Conservation (phyloP, 2,797 vertebrate species). For the Pipistrellus kuhlii region DNA sequence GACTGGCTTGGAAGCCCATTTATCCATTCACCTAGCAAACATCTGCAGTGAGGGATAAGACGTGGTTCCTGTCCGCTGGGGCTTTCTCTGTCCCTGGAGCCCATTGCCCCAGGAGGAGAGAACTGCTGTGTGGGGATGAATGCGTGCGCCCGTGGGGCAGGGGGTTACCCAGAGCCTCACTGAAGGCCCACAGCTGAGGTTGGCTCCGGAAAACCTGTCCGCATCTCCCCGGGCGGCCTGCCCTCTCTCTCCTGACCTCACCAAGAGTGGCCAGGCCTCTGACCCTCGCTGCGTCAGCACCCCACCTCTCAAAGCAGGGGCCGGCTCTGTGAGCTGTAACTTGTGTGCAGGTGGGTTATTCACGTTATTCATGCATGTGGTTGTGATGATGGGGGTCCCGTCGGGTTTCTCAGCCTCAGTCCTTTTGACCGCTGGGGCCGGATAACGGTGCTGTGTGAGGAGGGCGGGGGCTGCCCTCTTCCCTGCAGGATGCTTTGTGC, state of each 20-base stretch:
- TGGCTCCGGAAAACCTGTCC: not conserved
- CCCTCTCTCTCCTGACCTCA: not conserved
- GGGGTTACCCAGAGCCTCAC: not conserved
- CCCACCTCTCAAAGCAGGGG: not conserved
- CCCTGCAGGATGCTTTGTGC: not conserved
- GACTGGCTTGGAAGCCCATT: not conserved
- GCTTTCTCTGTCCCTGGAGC: not conserved
- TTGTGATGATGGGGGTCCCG: accelerated
- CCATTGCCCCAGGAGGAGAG: not conserved
- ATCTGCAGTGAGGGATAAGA: not conserved
- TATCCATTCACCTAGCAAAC: not conserved
- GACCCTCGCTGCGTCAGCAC: not conserved
- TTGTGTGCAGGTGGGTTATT: not conserved
- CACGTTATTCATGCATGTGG: accelerated
- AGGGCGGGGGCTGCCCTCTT: not conserved
- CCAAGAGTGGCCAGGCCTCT: not conserved
- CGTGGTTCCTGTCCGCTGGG: not conserved
- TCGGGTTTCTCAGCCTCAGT: not conserved
- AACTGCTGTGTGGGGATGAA: accelerated
- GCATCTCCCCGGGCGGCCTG: not conserved
- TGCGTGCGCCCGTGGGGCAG: accelerated
- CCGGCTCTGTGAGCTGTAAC: not conserved
- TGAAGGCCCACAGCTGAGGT: not conserved
- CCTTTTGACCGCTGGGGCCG: not conserved
- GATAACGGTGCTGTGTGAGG: no score